These are phyloP conservation scores for Diarsia brunnea DNA, from an alignment of 2,888 invertebrate genomes.

Conservation along the genomic window DNA sequence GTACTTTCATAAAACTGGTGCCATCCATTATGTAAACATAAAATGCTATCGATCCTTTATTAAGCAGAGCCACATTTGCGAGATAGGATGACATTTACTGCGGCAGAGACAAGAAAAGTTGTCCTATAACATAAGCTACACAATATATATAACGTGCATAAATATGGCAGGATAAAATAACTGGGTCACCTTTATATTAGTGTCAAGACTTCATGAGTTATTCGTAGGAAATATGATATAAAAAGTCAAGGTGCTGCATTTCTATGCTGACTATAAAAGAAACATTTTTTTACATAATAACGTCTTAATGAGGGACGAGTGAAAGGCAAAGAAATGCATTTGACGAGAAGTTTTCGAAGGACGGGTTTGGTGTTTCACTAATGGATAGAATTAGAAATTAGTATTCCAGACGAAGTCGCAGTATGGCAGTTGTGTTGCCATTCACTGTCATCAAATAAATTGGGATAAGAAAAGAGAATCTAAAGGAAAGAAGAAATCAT, in stretches of 20 bases:
- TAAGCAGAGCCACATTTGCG: conserved; percentile 45
- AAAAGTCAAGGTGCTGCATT: conserved; percentile 21
- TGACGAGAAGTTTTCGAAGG: background rate
- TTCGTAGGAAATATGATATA: conserved; percentile 41
- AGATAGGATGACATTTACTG: conserved; percentile 52
- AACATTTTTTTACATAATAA: background rate
- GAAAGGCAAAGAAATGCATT: background rate
- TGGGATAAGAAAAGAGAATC: background rate
- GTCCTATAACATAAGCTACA: conserved; percentile 42
- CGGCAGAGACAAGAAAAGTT: conserved; percentile 45
- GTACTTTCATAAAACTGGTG: conserved; percentile 2
- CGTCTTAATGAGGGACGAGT: background rate
- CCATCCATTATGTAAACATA: conserved; percentile 14
- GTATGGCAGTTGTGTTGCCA: background rate
- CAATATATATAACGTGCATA: conserved; percentile 24
- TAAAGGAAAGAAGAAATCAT: background rate
- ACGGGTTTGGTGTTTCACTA: background rate
- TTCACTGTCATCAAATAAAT: background rate
- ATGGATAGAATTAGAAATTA: background rate
- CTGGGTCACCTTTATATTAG: conserved; percentile 54
- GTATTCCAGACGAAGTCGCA: background rate
- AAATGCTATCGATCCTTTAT: conserved; percentile 31
- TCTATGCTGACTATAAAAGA: background rate
- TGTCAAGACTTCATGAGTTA: conserved; percentile 46
- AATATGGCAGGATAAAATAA: conserved; percentile 44